Evolutionary conservation across 2,113 vertebrate genomes (phyloP), one percentile per base, ranked within the genome.

Genomic region (Probosciger aterrimus): DNA sequence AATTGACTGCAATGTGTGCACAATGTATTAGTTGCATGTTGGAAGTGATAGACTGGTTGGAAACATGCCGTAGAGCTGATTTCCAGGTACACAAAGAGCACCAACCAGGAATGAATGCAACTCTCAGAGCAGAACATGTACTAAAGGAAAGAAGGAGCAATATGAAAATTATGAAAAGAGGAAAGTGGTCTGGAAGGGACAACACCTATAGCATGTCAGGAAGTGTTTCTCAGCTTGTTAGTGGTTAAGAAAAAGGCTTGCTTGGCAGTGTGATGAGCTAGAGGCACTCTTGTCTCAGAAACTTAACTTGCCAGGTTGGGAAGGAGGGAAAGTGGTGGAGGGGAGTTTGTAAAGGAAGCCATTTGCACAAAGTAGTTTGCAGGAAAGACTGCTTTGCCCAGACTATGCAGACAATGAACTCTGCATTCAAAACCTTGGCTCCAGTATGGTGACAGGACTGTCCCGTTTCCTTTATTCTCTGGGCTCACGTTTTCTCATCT

Each of bases 11-110:
- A 69, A 14, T 1, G 2, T 2, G 1, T 39, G 44, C 68, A 20
- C 64, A 6, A 24, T 6, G 30, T 22, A 28, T 22, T 57, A 60
- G 9, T n/a, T 16, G 35, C 19, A 16, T 35, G 77, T 65, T 47
- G 64, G 84, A 23, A 60, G 87, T 5, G 63, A 50, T 7, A 80
- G 57, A 19, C 14, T 53, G 37, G 24, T 52, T 80, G n/a, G 39
- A 73, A 31, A 64, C 0, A 0, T 49, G 55, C 22, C 2, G 0
- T 25, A 39, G 71, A 35, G 18, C 8, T 12, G 2, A 53, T 71
- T 76, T 53, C 73, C 88, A 65, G 73, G 35, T 23, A 53, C 43
- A 46, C 43, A 55, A 33, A 15, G 9, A n/a, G 7, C 44, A 19
- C 11, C 77, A 60, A 18, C 10, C 30, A 33, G 77, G 33, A 74